These are phyloP conservation scores for Melanophora roralis DNA, from an alignment of 2,888 invertebrate genomes.

Conservation along the genomic window DNA sequence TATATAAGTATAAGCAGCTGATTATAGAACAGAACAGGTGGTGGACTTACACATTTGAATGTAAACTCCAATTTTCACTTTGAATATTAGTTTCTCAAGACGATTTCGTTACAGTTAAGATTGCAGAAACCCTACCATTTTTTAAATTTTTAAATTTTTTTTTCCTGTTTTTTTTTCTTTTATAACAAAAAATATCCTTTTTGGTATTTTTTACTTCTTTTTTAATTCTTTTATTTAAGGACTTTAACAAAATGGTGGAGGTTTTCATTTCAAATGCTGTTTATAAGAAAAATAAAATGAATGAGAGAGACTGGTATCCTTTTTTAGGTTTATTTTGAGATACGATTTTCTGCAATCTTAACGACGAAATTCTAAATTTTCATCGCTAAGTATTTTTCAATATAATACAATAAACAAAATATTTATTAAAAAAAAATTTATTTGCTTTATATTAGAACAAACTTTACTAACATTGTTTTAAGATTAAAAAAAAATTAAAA, in stretches of 20 bases:
- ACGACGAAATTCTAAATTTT: constrained; percentile 71
- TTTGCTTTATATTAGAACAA: constrained; percentile 24
- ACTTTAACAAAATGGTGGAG: constrained; percentile 36
- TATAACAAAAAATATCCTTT: neutral
- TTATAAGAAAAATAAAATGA: neutral
- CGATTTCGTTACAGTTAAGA: constrained; percentile 72
- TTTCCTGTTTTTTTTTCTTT: neutral
- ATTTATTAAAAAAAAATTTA: constrained; percentile 18
- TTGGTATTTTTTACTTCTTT: neutral
- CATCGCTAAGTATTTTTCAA: constrained; percentile 72
- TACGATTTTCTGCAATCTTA: constrained; percentile 77
- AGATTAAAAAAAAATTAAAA: neutral
- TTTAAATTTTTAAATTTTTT: constrained; percentile 3
- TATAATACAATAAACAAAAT: constrained; percentile 19
- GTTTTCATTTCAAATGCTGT: constrained; percentile 5
- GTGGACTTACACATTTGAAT: constrained; percentile 71
- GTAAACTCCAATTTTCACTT: constrained; percentile 73
- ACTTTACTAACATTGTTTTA: constrained; percentile 37
- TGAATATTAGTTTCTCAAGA: constrained; percentile 71
- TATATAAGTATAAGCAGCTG: neutral
- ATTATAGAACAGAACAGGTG: constrained; percentile 57
- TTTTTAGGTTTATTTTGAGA: constrained; percentile 69
- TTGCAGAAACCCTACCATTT: constrained; percentile 67
- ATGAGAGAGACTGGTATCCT: constrained; percentile 5
- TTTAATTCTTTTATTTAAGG: neutral